Evolutionary conservation across 2,888 invertebrate species (phyloP).

Genomic region (Scaptomyza reducta): DNA sequence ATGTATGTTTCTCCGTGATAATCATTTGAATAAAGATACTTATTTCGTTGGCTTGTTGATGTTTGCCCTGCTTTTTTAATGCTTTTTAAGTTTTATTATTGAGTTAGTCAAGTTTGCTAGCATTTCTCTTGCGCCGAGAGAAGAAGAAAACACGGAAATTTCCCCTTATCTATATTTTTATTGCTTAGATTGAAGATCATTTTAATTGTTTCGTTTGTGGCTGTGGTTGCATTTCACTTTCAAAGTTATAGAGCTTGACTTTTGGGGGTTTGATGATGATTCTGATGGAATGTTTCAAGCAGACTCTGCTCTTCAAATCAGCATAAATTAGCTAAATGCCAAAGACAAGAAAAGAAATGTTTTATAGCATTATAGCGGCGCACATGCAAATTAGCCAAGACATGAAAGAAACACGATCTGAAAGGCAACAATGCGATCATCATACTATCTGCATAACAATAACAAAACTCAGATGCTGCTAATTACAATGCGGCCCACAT

Average conservation of each 20-base stretch:
- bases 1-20: slow-evolving; percentile 42
- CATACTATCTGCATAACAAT: slow-evolving; percentile 56
- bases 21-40: slow-evolving; percentile 29
- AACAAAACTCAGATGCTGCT: slow-evolving; percentile 59
- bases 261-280: slow-evolving; percentile 34
- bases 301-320: slow-evolving; percentile 41
- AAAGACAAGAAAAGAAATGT: slow-evolving; percentile 69
- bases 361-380: slow-evolving; percentile 68
- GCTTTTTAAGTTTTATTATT: slow-evolving; percentile 67
- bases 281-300: slow-evolving; percentile 64
- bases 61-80: slow-evolving; percentile 42
- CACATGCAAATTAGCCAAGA: slow-evolving; percentile 66
- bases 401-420: slow-evolving; percentile 23
- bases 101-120: slow-evolving; percentile 36
- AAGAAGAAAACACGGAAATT: slow-evolving; percentile 50
- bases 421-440: slow-evolving; percentile 32
- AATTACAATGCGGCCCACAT: slow-evolving; percentile 59
- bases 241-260: slow-evolving; percentile 61
- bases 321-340: slow-evolving; percentile 61
- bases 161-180: slow-evolving; percentile 70
- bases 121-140: slow-evolving; percentile 47
- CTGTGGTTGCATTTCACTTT: slow-evolving; percentile 67
- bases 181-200: slow-evolving; percentile 67
- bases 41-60: slow-evolving; percentile 13
- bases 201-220: slow-evolving; percentile 62